Evolutionary conservation across 1,140 invertebrate genomes (phyloP).

Genomic region (Chelonus insularis): DNA sequence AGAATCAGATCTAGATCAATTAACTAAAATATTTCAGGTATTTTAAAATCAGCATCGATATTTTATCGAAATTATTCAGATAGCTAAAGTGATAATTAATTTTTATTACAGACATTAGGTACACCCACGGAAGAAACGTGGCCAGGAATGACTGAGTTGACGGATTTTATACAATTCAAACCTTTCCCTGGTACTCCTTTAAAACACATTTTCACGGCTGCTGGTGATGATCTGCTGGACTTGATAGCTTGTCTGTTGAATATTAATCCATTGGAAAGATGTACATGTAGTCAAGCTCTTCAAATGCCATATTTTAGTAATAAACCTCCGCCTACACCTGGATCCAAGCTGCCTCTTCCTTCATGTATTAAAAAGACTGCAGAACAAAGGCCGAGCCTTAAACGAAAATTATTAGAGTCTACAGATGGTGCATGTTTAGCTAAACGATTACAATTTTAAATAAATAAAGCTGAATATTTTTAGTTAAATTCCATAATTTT

Average conservation of each 20-base stretch:
- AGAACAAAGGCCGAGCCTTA: conserved; percentile 70
- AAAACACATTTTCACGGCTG: conserved; percentile 94
- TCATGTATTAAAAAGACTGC: conserved; percentile 64
- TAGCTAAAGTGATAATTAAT: too few relatives aligned
- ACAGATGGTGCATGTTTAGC: conserved; percentile 70
- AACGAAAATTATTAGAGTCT: conserved; percentile 73
- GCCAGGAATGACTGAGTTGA: conserved; percentile 83
- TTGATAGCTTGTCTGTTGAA: conserved; percentile 79
- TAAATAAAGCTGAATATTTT: too few relatives aligned
- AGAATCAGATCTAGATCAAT: conserved; percentile 95
- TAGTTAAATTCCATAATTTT: too few relatives aligned
- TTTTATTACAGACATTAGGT: conserved; percentile 69
- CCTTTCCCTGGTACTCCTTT: conserved; percentile 80
- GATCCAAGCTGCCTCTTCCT: conserved; percentile 79
- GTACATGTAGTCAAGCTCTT: conserved; percentile 78
- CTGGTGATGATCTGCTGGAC: conserved; percentile 88
- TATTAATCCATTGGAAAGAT: conserved; percentile 84
- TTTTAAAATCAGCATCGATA: conserved; percentile 23
- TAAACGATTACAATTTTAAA: conserved; percentile 69
- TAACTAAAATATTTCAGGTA: conserved; percentile 92
- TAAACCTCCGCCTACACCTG: conserved; percentile 85
- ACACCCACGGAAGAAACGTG: conserved; percentile 92
- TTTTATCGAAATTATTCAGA: too few relatives aligned
- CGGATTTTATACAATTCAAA: conserved; percentile 94
- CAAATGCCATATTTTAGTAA: conserved; percentile 87